Conservation (phyloP, 1,140 invertebrate genomes). For the Anastatus disparis region DNA sequence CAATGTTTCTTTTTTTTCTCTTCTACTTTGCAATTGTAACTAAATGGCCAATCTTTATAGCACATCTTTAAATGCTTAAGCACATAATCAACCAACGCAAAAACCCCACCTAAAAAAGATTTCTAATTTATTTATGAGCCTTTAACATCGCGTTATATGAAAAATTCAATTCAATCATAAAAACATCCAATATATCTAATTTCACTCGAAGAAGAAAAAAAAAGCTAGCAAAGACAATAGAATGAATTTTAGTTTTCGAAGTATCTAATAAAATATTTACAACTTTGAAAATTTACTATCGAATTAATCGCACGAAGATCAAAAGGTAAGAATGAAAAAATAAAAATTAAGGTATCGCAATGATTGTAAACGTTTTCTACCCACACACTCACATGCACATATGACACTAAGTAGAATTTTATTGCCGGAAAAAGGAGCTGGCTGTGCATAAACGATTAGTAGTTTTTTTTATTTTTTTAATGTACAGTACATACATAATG, state of each 20-base stretch:
- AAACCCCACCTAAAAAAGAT: neutral
- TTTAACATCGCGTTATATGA: too few species aligned
- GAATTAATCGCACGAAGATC: conserved; percentile 22
- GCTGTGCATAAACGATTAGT: conserved; percentile 61
- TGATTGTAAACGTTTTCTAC: neutral
- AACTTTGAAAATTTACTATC: conserved; percentile 4
- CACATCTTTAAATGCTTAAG: neutral
- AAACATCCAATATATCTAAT: neutral
- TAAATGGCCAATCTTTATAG: conserved; percentile 2
- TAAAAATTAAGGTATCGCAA: too few species aligned
- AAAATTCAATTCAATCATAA: too few species aligned
- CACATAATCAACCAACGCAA: too few species aligned
- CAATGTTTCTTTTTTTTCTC: neutral
- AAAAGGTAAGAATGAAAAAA: neutral
- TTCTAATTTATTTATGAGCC: conserved; percentile 37
- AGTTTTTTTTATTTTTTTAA: conserved; percentile 44
- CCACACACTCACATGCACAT: conserved; percentile 7
- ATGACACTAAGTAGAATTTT: conserved; percentile 59
- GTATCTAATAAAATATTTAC: too few species aligned
- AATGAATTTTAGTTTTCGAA: too few species aligned
- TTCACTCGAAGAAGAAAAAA: neutral
- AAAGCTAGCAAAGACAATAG: too few species aligned
- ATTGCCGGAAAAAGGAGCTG: conserved; percentile 57
- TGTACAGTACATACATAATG: too few species aligned
- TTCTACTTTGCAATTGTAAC: neutral